These are phyloP conservation scores for Drosophila ustulata DNA, from an alignment of 2,888 invertebrate genomes.

Conservation along the genomic window DNA sequence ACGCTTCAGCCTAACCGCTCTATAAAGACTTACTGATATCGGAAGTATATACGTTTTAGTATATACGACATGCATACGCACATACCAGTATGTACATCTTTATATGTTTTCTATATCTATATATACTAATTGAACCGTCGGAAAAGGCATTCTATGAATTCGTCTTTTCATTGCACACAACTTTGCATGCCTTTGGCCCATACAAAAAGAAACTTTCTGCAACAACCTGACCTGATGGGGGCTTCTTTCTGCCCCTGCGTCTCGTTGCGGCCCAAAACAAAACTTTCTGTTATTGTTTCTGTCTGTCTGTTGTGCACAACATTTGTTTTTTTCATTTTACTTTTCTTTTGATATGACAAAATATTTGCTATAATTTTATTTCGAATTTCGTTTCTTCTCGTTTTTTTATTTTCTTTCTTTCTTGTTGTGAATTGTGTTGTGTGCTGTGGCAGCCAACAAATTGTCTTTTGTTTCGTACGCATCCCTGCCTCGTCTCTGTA, in stretches of 20 bases:
- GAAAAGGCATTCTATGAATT: constrained; percentile 39
- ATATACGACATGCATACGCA: constrained; percentile 21
- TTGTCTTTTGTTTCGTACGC: constrained; percentile 35
- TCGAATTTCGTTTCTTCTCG: constrained; percentile 29
- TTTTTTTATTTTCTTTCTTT: constrained; percentile 13
- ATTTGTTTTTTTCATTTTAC: constrained; percentile 15
- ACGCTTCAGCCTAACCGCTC: constrained; percentile 66
- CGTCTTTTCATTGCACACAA: constrained; percentile 50
- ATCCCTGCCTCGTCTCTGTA: constrained; percentile 4
- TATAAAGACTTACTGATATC: constrained; percentile 17
- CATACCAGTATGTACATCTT: constrained; percentile 26
- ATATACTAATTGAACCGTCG: constrained; percentile 57
- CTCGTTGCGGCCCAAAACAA: not conserved
- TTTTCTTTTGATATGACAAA: constrained; percentile 59
- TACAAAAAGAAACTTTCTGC: constrained; percentile 36
- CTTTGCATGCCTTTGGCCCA: constrained; percentile 64
- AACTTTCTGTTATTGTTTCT: constrained; percentile 37
- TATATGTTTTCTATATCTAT: constrained; percentile 18
- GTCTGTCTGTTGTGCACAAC: constrained; percentile 20
- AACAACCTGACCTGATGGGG: constrained; percentile 34
- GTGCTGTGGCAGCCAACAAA: constrained; percentile 26
- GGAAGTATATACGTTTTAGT: constrained; percentile 15
- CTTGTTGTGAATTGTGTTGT: constrained; percentile 12
- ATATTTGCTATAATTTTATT: constrained; percentile 65
- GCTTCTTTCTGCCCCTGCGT: not conserved